Conservation (phyloP, 92 coral and sea anemone species). For the Micromussa lordhowensis region DNA sequence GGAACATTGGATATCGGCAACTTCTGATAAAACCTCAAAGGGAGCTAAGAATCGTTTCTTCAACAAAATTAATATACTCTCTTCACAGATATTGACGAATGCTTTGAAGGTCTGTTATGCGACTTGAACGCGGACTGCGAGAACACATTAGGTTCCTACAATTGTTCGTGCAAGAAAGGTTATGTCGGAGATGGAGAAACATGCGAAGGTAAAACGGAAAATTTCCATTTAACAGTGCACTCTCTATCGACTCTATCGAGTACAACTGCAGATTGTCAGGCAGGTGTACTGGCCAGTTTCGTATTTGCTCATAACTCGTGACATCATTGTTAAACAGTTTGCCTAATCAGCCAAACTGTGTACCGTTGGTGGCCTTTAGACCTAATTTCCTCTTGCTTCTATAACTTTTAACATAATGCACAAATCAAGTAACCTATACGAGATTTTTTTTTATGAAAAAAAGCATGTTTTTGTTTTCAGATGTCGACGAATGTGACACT, state of each 20-base stretch:
- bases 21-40: neutral
- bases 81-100: conserved; percentile 65
- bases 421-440: no score
- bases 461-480: conserved; percentile 19
- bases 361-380: no score
- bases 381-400: no score
- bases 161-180: conserved; percentile 59
- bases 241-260: neutral
- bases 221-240: neutral
- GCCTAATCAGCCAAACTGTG: neutral
- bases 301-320: neutral
- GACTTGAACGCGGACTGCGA: conserved; percentile 54
- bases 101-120: conserved; percentile 31
- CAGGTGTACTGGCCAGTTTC: neutral
- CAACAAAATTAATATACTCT: neutral
- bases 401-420: no score
- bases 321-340: neutral
- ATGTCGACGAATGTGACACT: conserved; percentile 63
- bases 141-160: conserved; percentile 63
- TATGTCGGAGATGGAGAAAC: conserved; percentile 55
- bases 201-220: conserved; percentile 49
- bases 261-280: neutral
- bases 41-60: neutral
- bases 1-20: neutral
- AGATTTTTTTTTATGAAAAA: no score